Base-by-base conservation (phyloP, 2,113 vertebrate species). In the Ancistrus triradiatus region DNA sequence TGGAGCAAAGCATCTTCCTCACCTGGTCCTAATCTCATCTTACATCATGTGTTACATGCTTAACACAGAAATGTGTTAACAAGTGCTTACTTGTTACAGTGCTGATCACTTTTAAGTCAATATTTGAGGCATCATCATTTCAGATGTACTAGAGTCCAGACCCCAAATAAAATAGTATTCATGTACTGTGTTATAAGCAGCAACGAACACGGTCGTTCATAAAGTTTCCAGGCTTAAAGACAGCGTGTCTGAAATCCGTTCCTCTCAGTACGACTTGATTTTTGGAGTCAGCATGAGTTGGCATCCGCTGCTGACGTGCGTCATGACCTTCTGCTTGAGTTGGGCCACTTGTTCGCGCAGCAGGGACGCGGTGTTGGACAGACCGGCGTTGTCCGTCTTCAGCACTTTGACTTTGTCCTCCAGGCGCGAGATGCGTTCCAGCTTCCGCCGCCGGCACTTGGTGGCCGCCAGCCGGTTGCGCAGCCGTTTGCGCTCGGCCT, bases 291-390 rank as follows among this genome's bases (percentile, higher is more conserved):
- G 65, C 74, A 95, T 91, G 68, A 97, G 89, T 71, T 95, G 94
- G 77, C 94, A 97, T 21, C 94, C 94, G 68, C 90, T 93, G 68
- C 88, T 92, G 71, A 95, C 91, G 15, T 97, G 94, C 48, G 91
- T 94, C 78, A 93, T 90, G 62, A 97, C 93, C 78, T 94, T 94
- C 71, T 92, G 91, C 72, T 95, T 94, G 27, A 97, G 89, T 66
- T 94, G 90, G 5, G 92, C 91, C 70, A 97, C 94, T 84, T 97
- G 94, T 10, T 95, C 94, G 2, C 93, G 78, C 22, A 96, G 86
- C 9, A 90, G 51, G 0, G 91, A 87, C 0, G 93, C 92, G 4
- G 93, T 91, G 79, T 59, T 92, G 3, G 92, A 93, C 59, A 97
- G 79, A 13, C 92, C 93, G 1, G 87, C 90, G 80, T 97, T 97